Evolutionary conservation across 2,888 invertebrate species (phyloP).

Genomic region (Diabrotica balteata): DNA sequence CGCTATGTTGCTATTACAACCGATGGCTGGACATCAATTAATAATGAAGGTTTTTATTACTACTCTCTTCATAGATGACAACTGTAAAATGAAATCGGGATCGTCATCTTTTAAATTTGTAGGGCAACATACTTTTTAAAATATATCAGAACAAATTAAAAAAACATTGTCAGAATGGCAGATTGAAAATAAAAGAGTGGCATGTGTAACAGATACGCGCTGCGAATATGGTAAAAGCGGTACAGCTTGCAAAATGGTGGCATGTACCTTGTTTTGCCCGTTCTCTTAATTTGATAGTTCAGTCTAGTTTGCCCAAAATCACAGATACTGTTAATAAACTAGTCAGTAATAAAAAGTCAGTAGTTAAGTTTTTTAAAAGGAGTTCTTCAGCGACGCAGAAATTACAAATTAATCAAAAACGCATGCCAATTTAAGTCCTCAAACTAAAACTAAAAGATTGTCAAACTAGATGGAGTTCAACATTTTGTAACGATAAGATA

Average conservation of each 20-base stretch:
- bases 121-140: conserved; percentile 8
- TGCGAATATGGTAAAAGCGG: neutral
- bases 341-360: too few species aligned
- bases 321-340: neutral
- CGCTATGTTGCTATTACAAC: neutral
- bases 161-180: neutral
- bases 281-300: neutral
- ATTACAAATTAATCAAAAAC: conserved; percentile 1
- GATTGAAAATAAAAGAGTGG: neutral
- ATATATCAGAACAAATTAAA: conserved; percentile 6
- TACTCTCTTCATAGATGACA: conserved; percentile 1
- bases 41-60: conserved; percentile 1
- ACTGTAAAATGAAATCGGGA: conserved; percentile 1
- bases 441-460: conserved; percentile 15
- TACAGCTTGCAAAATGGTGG: neutral
- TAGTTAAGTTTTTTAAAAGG: conserved; percentile 12
- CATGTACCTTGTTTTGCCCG: conserved; percentile 6
- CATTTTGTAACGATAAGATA: too few species aligned
- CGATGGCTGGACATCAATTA: neutral
- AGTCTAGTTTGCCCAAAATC: neutral
- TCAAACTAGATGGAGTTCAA: conserved; percentile 8
- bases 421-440: neutral
- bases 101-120: neutral
- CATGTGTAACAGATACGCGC: neutral
- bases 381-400: conserved; percentile 3